Percentiles rank a stretch among this genome's conserved stretches.
These are phyloP conservation scores for Drosophila eohydei DNA, from an alignment of 2,888 invertebrate species.

Conservation along the genomic window DNA sequence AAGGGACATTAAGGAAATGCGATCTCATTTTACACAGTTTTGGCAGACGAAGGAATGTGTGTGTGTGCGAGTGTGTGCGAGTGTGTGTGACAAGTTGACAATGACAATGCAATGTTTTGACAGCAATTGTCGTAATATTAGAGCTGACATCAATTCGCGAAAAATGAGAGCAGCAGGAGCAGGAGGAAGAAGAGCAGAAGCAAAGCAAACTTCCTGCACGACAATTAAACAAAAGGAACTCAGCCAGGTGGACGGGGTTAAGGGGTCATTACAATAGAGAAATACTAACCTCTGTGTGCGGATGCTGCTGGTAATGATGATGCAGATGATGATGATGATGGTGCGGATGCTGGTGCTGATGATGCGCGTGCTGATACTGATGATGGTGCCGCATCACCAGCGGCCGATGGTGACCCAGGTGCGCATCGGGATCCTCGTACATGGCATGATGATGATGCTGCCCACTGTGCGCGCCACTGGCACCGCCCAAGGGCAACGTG, in stretches of 20 bases:
- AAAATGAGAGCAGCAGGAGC: not conserved
- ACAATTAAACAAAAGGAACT: constrained; percentile 47
- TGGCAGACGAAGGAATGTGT: constrained; percentile 52
- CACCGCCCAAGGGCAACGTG: constrained; percentile 80
- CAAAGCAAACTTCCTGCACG: constrained; percentile 31
- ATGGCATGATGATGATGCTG: constrained; percentile 71
- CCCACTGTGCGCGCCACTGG: constrained; percentile 86
- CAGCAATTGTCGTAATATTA: constrained; percentile 78
- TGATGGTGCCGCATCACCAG: constrained; percentile 86
- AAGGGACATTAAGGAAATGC: constrained; percentile 60
- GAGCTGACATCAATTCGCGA: constrained; percentile 23
- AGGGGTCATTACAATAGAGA: not conserved
- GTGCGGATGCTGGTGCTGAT: constrained; percentile 78
- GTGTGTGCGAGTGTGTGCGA: constrained; percentile 14
- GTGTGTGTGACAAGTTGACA: constrained; percentile 56
- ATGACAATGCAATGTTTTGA: constrained; percentile 76
- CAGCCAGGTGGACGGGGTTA: not conserved
- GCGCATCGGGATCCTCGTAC: constrained; percentile 92
- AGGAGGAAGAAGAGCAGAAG: not conserved
- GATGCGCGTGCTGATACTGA: constrained; percentile 66
- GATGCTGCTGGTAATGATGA: constrained; percentile 70
- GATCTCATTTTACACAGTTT: constrained; percentile 65
- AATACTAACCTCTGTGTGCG: constrained; percentile 84
- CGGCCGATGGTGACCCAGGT: constrained; percentile 86
- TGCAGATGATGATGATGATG: constrained; percentile 72